Conservation (phyloP, 2,113 vertebrate genomes). For the Puffinus mauretanicus region DNA sequence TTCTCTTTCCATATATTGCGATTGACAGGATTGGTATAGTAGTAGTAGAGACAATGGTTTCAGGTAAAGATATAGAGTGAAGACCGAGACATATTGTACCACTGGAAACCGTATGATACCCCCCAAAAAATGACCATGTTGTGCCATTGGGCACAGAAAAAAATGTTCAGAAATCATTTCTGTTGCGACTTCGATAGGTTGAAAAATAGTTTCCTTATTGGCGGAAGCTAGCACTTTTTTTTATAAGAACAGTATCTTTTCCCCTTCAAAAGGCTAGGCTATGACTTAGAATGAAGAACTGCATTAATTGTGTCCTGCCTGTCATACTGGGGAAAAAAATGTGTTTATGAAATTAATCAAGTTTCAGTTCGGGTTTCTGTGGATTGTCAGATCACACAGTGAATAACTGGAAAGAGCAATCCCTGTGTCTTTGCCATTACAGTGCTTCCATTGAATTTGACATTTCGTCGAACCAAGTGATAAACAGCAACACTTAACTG, state of each 20-base stretch:
- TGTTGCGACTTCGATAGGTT: background rate
- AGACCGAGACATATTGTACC: background rate
- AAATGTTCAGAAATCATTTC: background rate
- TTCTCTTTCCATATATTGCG: fast-evolving
- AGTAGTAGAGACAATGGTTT: background rate
- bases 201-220: background rate
- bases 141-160: background rate
- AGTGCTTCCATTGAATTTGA: background rate
- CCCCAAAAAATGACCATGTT: background rate
- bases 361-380: background rate
- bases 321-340: background rate
- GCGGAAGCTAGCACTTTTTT: background rate
- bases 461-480: background rate
- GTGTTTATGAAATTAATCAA: background rate
- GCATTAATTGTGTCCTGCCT: background rate
- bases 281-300: background rate
- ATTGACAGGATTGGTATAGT: no score
- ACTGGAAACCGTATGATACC: background rate
- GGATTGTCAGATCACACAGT: background rate
- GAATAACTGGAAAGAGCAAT: background rate
- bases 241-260: background rate
- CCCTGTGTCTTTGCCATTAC: background rate
- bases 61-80: background rate
- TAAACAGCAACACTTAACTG: background rate
- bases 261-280: background rate